Base-by-base conservation (phyloP, 2,888 invertebrate genomes). In the Drosophila macrospina region DNA sequence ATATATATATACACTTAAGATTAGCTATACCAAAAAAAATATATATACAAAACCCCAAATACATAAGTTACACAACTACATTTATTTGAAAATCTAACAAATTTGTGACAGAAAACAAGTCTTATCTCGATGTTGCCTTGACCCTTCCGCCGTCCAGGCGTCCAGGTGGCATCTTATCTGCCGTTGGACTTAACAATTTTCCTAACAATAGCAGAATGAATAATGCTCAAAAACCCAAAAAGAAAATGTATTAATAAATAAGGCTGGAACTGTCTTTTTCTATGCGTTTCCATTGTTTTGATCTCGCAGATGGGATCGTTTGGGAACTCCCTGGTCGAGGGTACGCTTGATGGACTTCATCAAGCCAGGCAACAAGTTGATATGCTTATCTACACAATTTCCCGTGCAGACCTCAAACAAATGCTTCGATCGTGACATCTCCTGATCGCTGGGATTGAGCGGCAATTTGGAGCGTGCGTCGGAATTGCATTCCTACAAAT, bases 351-450 rank as follows among this genome's bases (percentile, higher is more conserved):
- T 89, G 6, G 88, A 79, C 63, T 80, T 89, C 70, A 91, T 81
- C 30, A 90, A 74, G 8, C 71, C 80, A 0, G 90, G 91, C 52
- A 90, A 52, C 2, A 90, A 72, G n/a, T 75, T 78, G 8, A 90
- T 83, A 45, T 91, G 79, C 47, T 84, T 81, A n/a, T 90, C 91
- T 42, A 89, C 90, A 69, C 91, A 90, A 34, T 77, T 36, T 5
- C 80, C 74, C 0, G 90, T 89, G 54, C 90, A 90, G 15, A 57
- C 52, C 69, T 91, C 91, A 15, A 90, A 90, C 34, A 90, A 63
- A 60, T 89, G 78, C 30, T 79, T 83, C 32, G 86, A 88, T 55
- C 84, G 80, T 6, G 77, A 51, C 59, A 90, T 54, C 15, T 91
- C 91, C 0, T 67, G 52, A 2, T 85, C 70, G 24, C 59, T 78